phyloP scores from a whole-genome alignment of 92 coral and sea anemone genomes.

The Ricordea florida region DNA sequence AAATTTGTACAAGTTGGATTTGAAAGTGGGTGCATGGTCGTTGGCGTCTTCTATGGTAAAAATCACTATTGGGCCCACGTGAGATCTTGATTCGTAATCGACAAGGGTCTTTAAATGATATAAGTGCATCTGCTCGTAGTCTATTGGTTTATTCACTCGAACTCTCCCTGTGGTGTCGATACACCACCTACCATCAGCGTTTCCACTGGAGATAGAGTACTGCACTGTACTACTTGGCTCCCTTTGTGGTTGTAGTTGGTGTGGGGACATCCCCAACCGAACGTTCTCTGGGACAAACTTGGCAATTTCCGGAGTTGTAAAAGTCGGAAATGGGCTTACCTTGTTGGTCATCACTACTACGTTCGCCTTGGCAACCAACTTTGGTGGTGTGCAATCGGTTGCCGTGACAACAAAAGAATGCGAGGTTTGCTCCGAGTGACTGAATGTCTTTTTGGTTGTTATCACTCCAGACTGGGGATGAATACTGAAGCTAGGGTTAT shows the following conservation, averaged over 20 bases:
- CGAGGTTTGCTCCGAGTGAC: conserved; percentile 44
- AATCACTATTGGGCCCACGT: conserved; percentile 60
- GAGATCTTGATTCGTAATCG: conserved; percentile 33
- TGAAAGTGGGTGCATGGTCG: conserved; percentile 84
- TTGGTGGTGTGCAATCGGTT: conserved; percentile 75
- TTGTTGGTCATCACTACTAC: conserved; percentile 60
- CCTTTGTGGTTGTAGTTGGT: conserved; percentile 21
- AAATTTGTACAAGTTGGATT: conserved; percentile 48
- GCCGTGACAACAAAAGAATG: conserved; percentile 84
- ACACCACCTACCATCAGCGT: conserved; percentile 68
- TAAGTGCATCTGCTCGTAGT: conserved; percentile 60
- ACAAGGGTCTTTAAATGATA: conserved; percentile 65
- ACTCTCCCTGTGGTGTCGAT: conserved; percentile 81
- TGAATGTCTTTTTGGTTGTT: conserved; percentile 36
- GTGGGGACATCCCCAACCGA: conserved; percentile 40
- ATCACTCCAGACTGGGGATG: conserved; percentile 69
- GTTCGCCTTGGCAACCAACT: conserved; percentile 32
- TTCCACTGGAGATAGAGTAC: conserved; percentile 72
- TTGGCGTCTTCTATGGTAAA: conserved; percentile 73
- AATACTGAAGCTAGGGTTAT: conserved; percentile 61
- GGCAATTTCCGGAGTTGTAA: conserved; percentile 1
- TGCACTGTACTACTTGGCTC: conserved; percentile 51
- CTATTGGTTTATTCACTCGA: conserved; percentile 58
- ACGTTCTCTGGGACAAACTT: conserved; percentile 49
- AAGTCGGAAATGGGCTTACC: conserved; percentile 58